Conservation (phyloP, 2,888 invertebrate genomes). For the Idaea dimidiata region DNA sequence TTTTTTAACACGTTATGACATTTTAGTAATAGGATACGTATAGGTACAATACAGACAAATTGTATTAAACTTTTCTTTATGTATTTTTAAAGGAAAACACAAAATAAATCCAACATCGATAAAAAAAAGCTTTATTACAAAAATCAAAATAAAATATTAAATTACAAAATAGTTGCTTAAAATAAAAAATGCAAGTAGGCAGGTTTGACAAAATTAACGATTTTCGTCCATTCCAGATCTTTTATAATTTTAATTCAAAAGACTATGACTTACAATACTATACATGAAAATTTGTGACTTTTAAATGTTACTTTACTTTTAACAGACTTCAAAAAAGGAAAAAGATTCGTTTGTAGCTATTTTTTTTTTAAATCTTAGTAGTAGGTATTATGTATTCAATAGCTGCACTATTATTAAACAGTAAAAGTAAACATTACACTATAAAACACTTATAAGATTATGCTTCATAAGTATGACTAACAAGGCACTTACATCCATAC, state of each 20-base stretch:
- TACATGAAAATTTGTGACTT: not conserved
- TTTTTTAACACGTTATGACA: no score
- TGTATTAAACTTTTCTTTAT: no score
- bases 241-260: not conserved
- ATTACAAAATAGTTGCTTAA: not conserved
- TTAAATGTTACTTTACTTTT: not conserved
- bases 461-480: slow-evolving; percentile 15
- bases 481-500: slow-evolving; percentile 13
- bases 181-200: not conserved
- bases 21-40: no score
- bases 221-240: not conserved
- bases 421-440: not conserved
- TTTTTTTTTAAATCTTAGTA: not conserved
- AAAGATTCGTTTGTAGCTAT: not conserved
- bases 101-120: not conserved
- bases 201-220: not conserved
- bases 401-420: not conserved
- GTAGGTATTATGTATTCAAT: not conserved
- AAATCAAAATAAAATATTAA: slow-evolving; percentile 9
- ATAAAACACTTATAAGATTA: slow-evolving; percentile 8
- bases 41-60: no score
- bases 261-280: not conserved
- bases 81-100: not conserved
- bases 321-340: no score
- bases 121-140: slow-evolving; percentile 1